phyloP scores from a whole-genome alignment of 1,140 invertebrate species.

The Babylonia areolata region DNA sequence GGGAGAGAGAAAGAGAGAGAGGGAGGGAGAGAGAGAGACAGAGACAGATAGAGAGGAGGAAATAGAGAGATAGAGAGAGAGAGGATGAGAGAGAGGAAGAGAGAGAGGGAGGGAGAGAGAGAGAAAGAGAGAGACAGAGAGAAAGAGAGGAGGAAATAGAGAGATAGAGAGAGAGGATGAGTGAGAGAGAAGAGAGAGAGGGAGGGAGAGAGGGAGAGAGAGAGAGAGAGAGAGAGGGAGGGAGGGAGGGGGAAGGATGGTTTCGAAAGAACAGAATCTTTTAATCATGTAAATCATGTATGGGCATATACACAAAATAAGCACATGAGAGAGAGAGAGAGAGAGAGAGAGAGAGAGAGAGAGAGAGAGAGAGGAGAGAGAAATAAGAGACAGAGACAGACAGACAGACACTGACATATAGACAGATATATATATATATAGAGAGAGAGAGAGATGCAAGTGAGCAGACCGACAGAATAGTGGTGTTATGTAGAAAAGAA shows the following conservation, averaged over 20 bases:
- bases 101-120: conserved; percentile 26
- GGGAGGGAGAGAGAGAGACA: conserved; percentile 2
- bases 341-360: conserved; percentile 30
- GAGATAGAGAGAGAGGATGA: neutral
- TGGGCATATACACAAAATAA: too few species aligned
- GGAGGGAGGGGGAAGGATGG: neutral
- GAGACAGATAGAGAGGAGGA: too few species aligned
- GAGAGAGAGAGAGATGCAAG: neutral
- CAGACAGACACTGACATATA: neutral
- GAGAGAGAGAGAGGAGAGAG: conserved; percentile 10
- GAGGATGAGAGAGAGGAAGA: conserved; percentile 33
- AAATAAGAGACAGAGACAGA: neutral
- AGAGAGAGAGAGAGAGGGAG: neutral
- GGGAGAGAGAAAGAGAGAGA: neutral
- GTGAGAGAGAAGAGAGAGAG: neutral
- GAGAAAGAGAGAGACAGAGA: conserved; percentile 19
- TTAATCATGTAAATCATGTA: too few species aligned
- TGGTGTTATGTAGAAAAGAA: too few species aligned
- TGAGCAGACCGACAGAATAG: too few species aligned
- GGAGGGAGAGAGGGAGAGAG: conserved; percentile 20
- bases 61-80: too few species aligned
- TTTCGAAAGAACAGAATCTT: neutral
- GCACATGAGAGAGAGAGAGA: neutral
- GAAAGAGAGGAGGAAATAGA: neutral
- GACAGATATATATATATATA: neutral